Evolutionary conservation across 2,113 vertebrate genomes (phyloP), one percentile per base, ranked within the genome.

Genomic region (Pimephales promelas): DNA sequence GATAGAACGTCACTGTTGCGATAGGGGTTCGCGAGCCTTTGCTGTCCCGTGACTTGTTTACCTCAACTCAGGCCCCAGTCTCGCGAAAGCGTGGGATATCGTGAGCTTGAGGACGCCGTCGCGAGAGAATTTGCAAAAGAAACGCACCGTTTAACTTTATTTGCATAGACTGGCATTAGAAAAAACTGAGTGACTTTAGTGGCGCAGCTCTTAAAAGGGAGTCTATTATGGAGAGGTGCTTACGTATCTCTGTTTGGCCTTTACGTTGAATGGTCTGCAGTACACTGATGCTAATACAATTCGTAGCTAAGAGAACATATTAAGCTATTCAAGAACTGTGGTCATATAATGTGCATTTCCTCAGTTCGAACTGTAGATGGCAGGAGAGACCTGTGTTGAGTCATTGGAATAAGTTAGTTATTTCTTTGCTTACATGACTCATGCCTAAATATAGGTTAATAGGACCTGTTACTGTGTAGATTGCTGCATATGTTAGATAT

Each of bases 1-100:
- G 28, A 22, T 73, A 10, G 10, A 31, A 89, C 88, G 86, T 89
- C 86, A 88, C 86, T 89, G 88, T 89, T 89, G 86, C 88, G 86
- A 75, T 86, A 85, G 49, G 70, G 26, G 13, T 78, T 66, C 31
- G 31, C 34, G 11, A 68, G 83, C 73, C 70, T 66, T 71, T 54
- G 72, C 68, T n/a, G 64, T 68, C 81, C 31, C 40, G 56, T 76
- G 47, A 85, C 71, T 84, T 83, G 84, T 87, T 87, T 89, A 87
- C 80, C 76, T 68, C 57, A 45, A n/a, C n/a, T 34, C 28, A 24
- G 22, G 47, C 24, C 22, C 5, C 74, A 31, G 43, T 59, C 16
- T 61, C 47, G 57, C 64, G 66, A 43, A 74, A 36, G 47, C 61
- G 40, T 45, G 59, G 20, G 24, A 71, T n/a, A 26, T 18, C 47